Evolutionary conservation across 2,797 vertebrate species (phyloP).

Genomic region (Taeniopygia guttata): DNA sequence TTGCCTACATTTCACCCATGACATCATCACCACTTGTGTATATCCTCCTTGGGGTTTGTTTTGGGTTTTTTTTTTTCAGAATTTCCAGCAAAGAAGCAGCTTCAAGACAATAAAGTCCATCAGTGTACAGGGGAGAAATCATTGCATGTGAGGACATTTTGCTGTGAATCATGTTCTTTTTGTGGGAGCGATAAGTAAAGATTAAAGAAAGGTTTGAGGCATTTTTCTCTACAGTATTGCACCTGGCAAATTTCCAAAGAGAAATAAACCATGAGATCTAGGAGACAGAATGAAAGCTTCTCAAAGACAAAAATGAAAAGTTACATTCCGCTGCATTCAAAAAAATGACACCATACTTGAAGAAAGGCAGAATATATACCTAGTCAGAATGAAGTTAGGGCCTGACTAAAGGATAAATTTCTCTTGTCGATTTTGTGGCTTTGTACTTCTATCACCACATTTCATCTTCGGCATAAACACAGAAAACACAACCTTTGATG

Average conservation of each 20-base stretch:
- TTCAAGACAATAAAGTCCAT: background rate
- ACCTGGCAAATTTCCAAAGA: slow-evolving; percentile 11
- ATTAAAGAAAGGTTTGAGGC: background rate
- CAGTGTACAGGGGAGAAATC: background rate
- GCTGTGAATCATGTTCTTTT: background rate
- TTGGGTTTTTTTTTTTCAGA: background rate
- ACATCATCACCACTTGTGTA: background rate
- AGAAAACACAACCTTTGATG: slow-evolving; percentile 56
- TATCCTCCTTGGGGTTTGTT: background rate
- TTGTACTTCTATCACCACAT: slow-evolving; percentile 36
- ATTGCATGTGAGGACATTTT: background rate
- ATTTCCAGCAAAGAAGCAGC: background rate
- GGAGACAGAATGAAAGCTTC: slow-evolving; percentile 20
- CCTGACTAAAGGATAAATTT: slow-evolving; percentile 26
- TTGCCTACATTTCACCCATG: background rate
- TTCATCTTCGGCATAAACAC: slow-evolving; percentile 50
- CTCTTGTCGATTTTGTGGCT: slow-evolving; percentile 11
- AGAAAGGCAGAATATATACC: background rate
- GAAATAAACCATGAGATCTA: background rate
- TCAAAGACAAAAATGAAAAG: slow-evolving; percentile 4
- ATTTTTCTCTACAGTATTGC: background rate
- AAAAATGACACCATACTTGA: background rate
- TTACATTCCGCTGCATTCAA: background rate
- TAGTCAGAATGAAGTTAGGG: background rate
- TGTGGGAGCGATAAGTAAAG: background rate